Percentiles rank a stretch among this genome's conserved stretches.
Evolutionary conservation across 2,113 vertebrate genomes (phyloP).

Genomic region (Corythornis vintsioides): DNA sequence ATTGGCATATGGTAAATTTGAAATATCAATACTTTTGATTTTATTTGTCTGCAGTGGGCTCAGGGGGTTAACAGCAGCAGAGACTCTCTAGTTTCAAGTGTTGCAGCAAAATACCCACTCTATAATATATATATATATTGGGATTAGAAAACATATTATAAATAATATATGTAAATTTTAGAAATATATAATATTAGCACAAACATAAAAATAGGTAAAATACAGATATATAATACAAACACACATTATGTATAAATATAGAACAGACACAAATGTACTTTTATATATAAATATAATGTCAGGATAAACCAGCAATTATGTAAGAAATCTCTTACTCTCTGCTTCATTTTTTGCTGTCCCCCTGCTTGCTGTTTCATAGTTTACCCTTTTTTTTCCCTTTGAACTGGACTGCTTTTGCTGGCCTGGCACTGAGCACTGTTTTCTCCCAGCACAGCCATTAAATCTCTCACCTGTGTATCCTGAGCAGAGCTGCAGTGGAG

Average conservation of each 20-base stretch:
- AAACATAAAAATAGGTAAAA: too few species aligned
- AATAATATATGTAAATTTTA: too few species aligned
- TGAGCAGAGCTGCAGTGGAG: conserved; percentile 49
- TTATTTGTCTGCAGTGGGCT: neutral
- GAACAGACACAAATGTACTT: too few species aligned
- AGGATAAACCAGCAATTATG: neutral
- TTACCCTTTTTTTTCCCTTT: neutral
- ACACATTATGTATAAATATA: too few species aligned
- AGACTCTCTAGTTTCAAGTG: neutral
- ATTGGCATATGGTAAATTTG: neutral
- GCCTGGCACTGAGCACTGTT: neutral
- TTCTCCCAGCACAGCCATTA: conserved; percentile 47
- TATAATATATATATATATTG: too few species aligned
- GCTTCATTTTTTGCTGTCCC: conserved; percentile 15
- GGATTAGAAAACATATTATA: too few species aligned
- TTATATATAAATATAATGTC: neutral
- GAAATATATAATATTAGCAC: too few species aligned
- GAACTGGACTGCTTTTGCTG: conserved; percentile 22
- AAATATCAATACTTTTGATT: neutral
- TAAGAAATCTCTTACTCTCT: conserved; percentile 12
- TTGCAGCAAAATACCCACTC: neutral
- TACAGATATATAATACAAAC: too few species aligned
- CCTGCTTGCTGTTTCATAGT: neutral
- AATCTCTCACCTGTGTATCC: conserved; percentile 68
- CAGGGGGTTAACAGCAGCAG: neutral